Base-by-base conservation (phyloP, 2,797 vertebrate species). In the Carapus acus region DNA sequence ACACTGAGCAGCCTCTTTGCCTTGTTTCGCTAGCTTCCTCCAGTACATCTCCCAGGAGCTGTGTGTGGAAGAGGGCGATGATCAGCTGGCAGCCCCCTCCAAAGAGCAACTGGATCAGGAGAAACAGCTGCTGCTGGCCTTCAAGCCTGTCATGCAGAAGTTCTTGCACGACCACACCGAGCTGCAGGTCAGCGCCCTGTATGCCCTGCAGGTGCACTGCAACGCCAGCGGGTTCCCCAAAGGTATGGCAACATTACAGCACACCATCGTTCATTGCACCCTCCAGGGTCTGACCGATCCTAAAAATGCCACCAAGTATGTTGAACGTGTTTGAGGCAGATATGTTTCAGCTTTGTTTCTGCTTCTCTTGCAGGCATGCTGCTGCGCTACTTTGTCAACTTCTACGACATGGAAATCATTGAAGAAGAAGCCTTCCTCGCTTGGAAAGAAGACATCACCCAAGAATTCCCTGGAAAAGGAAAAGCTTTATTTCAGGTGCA, bases 401-500 rank as follows among this genome's bases (percentile, higher is more conserved):
- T 97, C 66, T 99, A 99, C 71, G 96, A 99, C 67, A 94, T 98
- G 94, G 96, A 99, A 86, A 98, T 99, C 77, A 93, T 99, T 73
- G 94, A 99, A 89, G 96, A 99, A 88, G 96, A 99, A 90, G 94
- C 93, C 84, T 99, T 99, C 78, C 90, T 98, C 65, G 92, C 94
- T 55, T 99, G 96, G 96, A 99, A 99, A 91, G 96, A 99, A 93
- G 96, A 99, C 71, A 94, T 99, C 66, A 92, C 92, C 69, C 94
- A 98, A 88, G 95, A 99, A 82, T 99, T 97, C 90, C 96, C 96
- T 82, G 96, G 96, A 77, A 99, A 99, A 86, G 96, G 96, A 87
- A 99, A 97, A 90, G 93, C 96, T 85, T 91, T 99, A 85, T 99
- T 99, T 88, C 96, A 99, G 95, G 96, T 94, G 64, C 18, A 12